Percentiles rank a stretch among this genome's conserved stretches.
Evolutionary conservation across 2,888 invertebrate genomes (phyloP).

Genomic region (Timema podura): DNA sequence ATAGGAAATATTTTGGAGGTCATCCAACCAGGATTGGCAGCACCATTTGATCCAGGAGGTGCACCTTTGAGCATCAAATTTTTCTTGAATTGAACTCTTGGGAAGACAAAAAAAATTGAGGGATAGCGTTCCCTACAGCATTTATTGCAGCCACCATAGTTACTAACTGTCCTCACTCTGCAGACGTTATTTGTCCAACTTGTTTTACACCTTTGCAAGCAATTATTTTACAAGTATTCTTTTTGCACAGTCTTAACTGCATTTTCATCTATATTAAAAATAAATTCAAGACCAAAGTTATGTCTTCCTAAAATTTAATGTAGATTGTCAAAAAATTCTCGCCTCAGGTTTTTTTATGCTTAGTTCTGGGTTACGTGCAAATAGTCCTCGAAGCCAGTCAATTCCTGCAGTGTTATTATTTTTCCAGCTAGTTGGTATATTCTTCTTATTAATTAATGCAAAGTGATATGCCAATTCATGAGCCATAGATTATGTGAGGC

Average conservation of each 20-base stretch:
- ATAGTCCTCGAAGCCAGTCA: background rate
- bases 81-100: background rate
- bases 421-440: constrained; percentile 2
- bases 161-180: constrained; percentile 6
- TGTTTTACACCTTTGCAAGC: constrained; percentile 5
- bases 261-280: constrained; percentile 1
- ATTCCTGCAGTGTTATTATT: background rate
- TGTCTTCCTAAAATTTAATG: background rate
- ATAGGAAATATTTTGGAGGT: constrained; percentile 1
- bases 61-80: constrained; percentile 5
- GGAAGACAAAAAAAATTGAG: background rate
- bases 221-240: background rate
- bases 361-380: background rate
- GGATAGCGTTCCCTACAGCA: constrained; percentile 4
- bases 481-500: background rate
- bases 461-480: constrained; percentile 7
- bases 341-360: background rate
- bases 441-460: constrained; percentile 2
- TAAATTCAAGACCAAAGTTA: background rate
- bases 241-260: constrained; percentile 3
- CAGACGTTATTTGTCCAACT: constrained; percentile 3
- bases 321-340: background rate
- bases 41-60: constrained; percentile 1
- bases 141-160: background rate
- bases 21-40: constrained; percentile 15